phyloP scores from a whole-genome alignment of 2,113 vertebrate genomes.

The Cervus canadensis region DNA sequence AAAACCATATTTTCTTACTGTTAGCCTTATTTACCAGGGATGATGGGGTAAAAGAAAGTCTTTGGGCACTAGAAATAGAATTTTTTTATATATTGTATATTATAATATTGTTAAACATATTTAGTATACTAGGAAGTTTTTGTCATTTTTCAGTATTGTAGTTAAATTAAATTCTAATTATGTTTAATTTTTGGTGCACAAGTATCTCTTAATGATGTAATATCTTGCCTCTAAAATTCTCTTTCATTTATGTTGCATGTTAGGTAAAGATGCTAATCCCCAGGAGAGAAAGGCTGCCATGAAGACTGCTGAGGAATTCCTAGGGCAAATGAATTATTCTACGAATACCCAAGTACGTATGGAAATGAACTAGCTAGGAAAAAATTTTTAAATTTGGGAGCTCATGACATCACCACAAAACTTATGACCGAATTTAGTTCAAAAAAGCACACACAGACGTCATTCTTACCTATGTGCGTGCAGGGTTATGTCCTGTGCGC shows the following conservation, averaged over 20 bases:
- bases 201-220: not conserved
- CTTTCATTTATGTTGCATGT: conserved; percentile 50
- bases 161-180: not conserved
- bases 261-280: conserved; percentile 90
- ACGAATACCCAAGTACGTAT: conserved; percentile 87
- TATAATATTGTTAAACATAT: not conserved
- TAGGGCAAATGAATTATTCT: conserved; percentile 91
- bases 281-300: conserved; percentile 91
- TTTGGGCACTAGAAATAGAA: not conserved
- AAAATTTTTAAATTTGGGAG: too few species aligned
- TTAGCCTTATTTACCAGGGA: not conserved
- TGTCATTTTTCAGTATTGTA: not conserved
- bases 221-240: not conserved
- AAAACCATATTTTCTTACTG: not conserved
- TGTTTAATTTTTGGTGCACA: not conserved
- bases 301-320: conserved; percentile 92
- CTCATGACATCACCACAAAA: not conserved
- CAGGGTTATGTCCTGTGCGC: not conserved
- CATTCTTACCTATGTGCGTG: not conserved
- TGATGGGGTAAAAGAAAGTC: not conserved
- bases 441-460: not conserved
- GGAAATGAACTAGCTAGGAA: not conserved
- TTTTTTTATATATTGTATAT: not conserved
- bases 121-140: not conserved
- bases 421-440: not conserved